phyloP scores from a whole-genome alignment of 2,888 invertebrate species.

The Hirtodrosophila cameraria region DNA sequence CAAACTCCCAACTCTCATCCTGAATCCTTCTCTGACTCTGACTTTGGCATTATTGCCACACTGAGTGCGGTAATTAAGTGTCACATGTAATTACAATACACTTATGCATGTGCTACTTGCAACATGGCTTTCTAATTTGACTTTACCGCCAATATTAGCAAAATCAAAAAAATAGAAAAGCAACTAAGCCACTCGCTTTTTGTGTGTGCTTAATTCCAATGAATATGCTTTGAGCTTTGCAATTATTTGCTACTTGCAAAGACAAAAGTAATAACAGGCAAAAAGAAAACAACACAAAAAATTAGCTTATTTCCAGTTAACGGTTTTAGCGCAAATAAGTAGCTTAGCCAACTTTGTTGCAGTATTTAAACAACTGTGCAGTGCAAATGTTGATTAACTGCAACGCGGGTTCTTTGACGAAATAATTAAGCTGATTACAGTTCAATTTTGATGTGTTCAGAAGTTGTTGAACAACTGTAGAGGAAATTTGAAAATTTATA shows the following conservation, averaged over 20 bases:
- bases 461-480: neutral
- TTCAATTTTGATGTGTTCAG: neutral
- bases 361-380: constrained; percentile 22
- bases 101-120: constrained; percentile 70
- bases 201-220: constrained; percentile 60
- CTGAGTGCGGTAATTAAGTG: constrained; percentile 76
- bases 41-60: constrained; percentile 35
- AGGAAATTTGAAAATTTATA: no score
- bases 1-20: neutral
- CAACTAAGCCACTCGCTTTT: constrained; percentile 13
- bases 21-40: constrained; percentile 6
- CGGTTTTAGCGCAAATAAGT: constrained; percentile 23
- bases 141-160: constrained; percentile 65
- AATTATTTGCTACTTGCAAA: constrained; percentile 65
- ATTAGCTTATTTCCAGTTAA: constrained; percentile 17
- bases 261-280: constrained; percentile 27
- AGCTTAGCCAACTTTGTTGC: constrained; percentile 5
- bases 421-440: neutral
- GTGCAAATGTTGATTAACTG: constrained; percentile 17
- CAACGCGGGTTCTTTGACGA: neutral
- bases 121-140: constrained; percentile 76
- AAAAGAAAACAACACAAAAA: neutral
- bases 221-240: constrained; percentile 63
- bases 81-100: constrained; percentile 80
- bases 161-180: constrained; percentile 2